These are phyloP conservation scores for Synergus umbraculus DNA, from an alignment of 2,888 invertebrate genomes.

Conservation along the genomic window DNA sequence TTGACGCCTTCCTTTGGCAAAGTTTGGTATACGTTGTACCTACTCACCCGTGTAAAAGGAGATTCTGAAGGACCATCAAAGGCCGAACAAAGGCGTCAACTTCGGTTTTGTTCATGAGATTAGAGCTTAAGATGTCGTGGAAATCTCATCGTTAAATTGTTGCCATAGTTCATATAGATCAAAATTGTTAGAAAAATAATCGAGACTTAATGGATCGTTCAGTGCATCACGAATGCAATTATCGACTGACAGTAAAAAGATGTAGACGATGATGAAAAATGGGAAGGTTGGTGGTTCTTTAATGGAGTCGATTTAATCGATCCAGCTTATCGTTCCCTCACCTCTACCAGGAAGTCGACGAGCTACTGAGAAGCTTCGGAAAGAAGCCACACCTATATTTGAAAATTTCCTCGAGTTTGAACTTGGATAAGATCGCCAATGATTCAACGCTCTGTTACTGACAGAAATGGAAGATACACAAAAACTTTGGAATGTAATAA, in stretches of 20 bases:
- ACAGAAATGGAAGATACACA: neutral
- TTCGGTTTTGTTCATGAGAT: neutral
- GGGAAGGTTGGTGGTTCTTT: neutral
- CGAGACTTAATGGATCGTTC: neutral
- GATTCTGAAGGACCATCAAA: constrained; percentile 24
- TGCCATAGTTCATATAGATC: neutral
- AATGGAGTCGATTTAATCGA: constrained; percentile 6
- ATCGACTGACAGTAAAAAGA: neutral
- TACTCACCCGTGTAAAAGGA: constrained; percentile 4
- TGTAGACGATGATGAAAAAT: neutral
- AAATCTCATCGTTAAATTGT: constrained; percentile 4
- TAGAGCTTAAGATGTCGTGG: neutral
- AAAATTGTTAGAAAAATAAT: constrained; percentile 11
- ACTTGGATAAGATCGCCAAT: neutral
- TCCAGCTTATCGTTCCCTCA: constrained; percentile 18
- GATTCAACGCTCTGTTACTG: neutral
- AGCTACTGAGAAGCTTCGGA: neutral
- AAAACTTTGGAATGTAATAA: neutral
- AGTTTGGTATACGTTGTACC: neutral
- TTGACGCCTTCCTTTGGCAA: constrained; percentile 15
- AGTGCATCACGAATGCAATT: neutral
- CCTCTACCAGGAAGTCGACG: neutral
- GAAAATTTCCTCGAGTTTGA: neutral
- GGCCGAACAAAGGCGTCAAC: constrained; percentile 6
- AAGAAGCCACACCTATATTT: neutral